Base-by-base conservation (phyloP, 37 sponge, comb jelly and placozoan genomes). In the Lycopodina hypogea region DNA sequence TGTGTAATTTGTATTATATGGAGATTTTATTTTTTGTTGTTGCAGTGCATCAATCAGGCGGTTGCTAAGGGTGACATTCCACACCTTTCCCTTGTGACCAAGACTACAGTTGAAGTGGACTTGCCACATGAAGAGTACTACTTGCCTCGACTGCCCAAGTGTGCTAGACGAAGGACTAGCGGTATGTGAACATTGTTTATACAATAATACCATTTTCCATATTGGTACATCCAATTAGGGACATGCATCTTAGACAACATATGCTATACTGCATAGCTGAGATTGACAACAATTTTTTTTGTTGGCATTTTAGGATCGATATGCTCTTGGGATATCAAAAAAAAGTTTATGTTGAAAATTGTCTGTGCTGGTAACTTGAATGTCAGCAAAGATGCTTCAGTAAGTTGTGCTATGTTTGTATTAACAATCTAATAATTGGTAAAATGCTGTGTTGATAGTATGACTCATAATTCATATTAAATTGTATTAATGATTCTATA, bases 301-400 rank as follows among this genome's bases (percentile, higher is more conserved):
- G 1, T 68, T 3, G 32, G n/a, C n/a, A n/a, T 12, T 71, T 41
- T 74, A 88, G 86, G 60, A 24, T 15, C 68, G 1, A 55, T 38
- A 7, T 56, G 42, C 36, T 50, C 86, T 9, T 87, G 87, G 92
- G 81, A 86, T 26, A 69, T 86, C 32, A 72, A 83, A 21, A 84
- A 60, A n/a, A 83, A 86, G 55, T 86, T 81, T 42, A 35, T 39
- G 9, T 12, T 86, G 77, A 91, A 91, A 50, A 67, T 87, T 41
- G 24, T 56, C 42, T 57, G 73, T 65, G 92, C 88, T 32, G 63
- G 75, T 0, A 83, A 83, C 40, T 75, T 91, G 51, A 83, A 91
- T 62, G 84, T 91, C 15, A 39, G 60, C 14, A 91, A 91, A 45
- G 92, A 91, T 50, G 79, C 84, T 42, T 76, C 51, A 26, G 91